phyloP scores from a whole-genome alignment of 1,140 invertebrate genomes.

The Hestina assimilis region DNA sequence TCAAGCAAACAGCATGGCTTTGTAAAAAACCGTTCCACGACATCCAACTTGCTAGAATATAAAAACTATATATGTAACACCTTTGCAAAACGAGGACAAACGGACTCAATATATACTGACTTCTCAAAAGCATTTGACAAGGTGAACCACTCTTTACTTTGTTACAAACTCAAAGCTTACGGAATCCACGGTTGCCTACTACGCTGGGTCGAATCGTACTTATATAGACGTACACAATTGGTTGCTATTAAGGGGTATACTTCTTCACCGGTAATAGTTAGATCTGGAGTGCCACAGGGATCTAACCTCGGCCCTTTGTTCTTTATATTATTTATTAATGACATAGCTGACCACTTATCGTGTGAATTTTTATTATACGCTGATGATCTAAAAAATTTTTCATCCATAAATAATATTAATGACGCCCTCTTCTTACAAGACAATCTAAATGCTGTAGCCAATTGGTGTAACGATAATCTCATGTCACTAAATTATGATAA shows the following conservation, averaged over 20 bases:
- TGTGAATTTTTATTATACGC: background rate
- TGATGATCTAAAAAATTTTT: background rate
- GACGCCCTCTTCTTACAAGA: background rate
- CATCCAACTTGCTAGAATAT: too few species aligned
- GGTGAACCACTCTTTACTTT: background rate
- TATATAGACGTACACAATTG: background rate
- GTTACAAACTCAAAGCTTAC: background rate
- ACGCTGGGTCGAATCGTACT: background rate
- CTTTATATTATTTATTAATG: background rate
- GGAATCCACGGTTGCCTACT: background rate
- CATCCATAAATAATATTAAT: background rate
- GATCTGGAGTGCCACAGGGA: background rate
- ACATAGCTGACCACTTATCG: background rate
- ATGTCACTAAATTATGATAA: background rate
- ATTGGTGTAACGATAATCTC: background rate
- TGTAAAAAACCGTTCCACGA: too few species aligned
- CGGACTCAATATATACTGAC: conserved; percentile 13
- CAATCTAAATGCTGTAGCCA: background rate
- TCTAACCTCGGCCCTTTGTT: background rate
- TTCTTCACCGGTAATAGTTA: background rate
- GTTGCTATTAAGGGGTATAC: background rate
- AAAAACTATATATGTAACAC: conserved; percentile 12
- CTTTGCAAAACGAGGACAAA: conserved; percentile 1
- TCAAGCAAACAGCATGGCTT: too few species aligned
- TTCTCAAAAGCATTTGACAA: too few species aligned